Conservation (phyloP, 1,140 invertebrate genomes). For the Marisa cornuarietis region DNA sequence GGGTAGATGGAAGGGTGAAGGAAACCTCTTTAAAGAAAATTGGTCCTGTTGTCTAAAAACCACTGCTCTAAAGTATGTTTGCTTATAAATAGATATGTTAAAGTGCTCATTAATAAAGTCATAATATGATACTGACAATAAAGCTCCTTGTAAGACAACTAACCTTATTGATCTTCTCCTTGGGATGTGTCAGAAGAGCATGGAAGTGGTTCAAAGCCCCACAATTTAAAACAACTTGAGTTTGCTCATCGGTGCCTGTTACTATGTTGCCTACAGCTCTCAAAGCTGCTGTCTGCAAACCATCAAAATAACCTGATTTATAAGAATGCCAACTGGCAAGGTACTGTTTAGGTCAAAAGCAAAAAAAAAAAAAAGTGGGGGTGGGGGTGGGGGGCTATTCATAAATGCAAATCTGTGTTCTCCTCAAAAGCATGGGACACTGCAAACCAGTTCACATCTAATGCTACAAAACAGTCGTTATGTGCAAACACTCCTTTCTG, state of each 20-base stretch:
- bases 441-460: too few relatives aligned
- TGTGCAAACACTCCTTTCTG: too few relatives aligned
- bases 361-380: too few relatives aligned
- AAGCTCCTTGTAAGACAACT: slow-evolving; percentile 7
- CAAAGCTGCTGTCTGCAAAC: slow-evolving; percentile 88
- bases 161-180: slow-evolving; percentile 80
- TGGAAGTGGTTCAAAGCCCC: slow-evolving; percentile 93
- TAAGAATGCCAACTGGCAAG: too few relatives aligned
- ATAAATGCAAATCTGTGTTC: too few relatives aligned
- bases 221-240: slow-evolving; percentile 91
- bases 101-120: background rate
- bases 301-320: background rate
- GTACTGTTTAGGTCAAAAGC: too few relatives aligned
- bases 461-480: too few relatives aligned
- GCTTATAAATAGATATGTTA: background rate
- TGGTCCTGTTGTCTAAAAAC: too few relatives aligned
- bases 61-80: background rate
- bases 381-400: too few relatives aligned
- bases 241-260: slow-evolving; percentile 98
- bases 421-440: too few relatives aligned
- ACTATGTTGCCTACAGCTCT: slow-evolving; percentile 99
- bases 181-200: slow-evolving; percentile 86
- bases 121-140: background rate
- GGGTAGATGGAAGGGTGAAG: too few relatives aligned
- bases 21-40: too few relatives aligned